phyloP scores from a whole-genome alignment of 2,113 vertebrate genomes.

The Rhinoderma darwinii region DNA sequence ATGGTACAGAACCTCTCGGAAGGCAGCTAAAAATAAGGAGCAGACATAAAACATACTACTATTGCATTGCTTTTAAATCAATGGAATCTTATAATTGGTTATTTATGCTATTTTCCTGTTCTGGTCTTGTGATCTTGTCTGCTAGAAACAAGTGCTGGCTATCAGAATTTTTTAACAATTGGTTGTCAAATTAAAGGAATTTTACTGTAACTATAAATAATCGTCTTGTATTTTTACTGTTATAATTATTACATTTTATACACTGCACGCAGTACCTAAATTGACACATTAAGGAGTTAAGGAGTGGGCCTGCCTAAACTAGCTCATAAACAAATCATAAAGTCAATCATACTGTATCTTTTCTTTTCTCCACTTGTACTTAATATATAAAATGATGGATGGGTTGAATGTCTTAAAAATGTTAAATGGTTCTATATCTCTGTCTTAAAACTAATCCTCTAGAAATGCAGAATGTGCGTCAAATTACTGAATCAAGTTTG shows the following conservation, averaged over 20 bases:
- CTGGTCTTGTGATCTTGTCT: neutral
- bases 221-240: neutral
- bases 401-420: neutral
- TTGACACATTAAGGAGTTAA: neutral
- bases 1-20: neutral
- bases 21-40: neutral
- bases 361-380: neutral
- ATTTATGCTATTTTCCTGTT: neutral
- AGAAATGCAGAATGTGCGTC: neutral
- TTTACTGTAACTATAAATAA: neutral
- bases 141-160: neutral
- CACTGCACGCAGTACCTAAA: neutral
- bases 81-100: neutral
- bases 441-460: neutral
- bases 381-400: conserved; percentile 1
- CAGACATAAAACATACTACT: neutral
- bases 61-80: neutral
- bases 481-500: conserved; percentile 10
- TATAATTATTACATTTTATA: neutral
- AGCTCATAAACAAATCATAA: neutral
- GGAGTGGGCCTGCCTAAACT: neutral
- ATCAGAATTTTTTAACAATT: neutral
- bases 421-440: conserved; percentile 11
- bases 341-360: neutral
- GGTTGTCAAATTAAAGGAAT: neutral